Conservation (phyloP, 1,140 invertebrate genomes). For the Apis dorsata region DNA sequence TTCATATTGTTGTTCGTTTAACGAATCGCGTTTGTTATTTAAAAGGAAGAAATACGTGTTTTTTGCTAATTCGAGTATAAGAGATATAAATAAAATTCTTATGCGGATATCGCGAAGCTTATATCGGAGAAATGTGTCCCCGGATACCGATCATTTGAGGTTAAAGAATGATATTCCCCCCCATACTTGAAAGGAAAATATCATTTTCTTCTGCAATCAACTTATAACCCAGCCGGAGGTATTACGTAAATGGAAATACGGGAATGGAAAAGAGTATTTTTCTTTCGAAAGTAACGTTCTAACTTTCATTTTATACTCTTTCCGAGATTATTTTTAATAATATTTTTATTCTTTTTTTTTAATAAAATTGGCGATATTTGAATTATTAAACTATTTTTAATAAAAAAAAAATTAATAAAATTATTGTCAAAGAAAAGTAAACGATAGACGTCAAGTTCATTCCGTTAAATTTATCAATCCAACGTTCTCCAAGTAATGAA, state of each 20-base stretch:
- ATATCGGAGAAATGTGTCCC: conserved; percentile 14
- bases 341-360: no score
- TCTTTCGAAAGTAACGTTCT: background rate
- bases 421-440: no score
- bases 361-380: no score
- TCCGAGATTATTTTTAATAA: no score
- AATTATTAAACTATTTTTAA: no score
- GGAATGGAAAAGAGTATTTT: background rate
- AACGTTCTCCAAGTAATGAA: no score
- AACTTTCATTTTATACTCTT: no score
- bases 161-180: conserved; percentile 3
- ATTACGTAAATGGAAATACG: background rate
- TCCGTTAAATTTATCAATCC: no score
- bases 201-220: conserved; percentile 15
- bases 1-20: background rate
- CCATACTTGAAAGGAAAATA: background rate
- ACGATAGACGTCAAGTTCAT: no score
- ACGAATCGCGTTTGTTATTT: background rate
- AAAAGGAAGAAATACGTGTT: background rate
- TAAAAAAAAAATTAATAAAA: no score
- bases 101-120: background rate
- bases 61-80: no score
- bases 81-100: background rate
- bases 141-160: background rate
- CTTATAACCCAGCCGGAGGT: background rate